Percentiles rank a stretch among this genome's conserved stretches.
These are phyloP conservation scores for Amorpha juglandis DNA, from an alignment of 2,888 invertebrate genomes.

Conservation along the genomic window DNA sequence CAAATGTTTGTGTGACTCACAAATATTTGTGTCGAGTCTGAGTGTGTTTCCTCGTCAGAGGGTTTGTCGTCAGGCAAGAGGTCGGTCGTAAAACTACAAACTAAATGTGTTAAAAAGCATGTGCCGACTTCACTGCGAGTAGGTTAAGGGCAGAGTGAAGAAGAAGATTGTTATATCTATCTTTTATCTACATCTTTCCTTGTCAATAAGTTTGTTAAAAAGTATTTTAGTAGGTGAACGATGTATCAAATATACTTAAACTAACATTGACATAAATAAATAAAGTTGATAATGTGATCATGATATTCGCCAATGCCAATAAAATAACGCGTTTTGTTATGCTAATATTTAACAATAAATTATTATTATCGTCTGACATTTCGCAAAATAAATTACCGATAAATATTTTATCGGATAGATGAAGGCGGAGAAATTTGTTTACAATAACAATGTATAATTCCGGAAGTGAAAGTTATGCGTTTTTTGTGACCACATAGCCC, in stretches of 20 bases:
- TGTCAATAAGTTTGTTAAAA: too few relatives aligned
- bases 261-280: slow-evolving; percentile 30
- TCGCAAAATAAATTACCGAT: slow-evolving; percentile 17
- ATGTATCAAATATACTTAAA: slow-evolving; percentile 1
- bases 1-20: too few relatives aligned
- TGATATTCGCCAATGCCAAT: slow-evolving; percentile 6
- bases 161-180: too few relatives aligned
- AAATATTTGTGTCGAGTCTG: too few relatives aligned
- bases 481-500: neutral
- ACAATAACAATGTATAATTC: slow-evolving; percentile 3
- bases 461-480: slow-evolving; percentile 1
- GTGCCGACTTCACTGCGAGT: too few relatives aligned
- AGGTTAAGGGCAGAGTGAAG: too few relatives aligned
- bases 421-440: slow-evolving; percentile 13
- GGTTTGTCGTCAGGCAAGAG: too few relatives aligned
- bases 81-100: too few relatives aligned
- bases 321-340: slow-evolving; percentile 7
- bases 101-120: too few relatives aligned
- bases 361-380: slow-evolving; percentile 16
- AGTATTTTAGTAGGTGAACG: slow-evolving; percentile 8
- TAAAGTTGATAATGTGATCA: slow-evolving; percentile 16
- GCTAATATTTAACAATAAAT: slow-evolving; percentile 17
- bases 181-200: too few relatives aligned
- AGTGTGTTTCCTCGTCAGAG: too few relatives aligned
- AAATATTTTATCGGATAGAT: slow-evolving; percentile 9